Evolutionary conservation across 2,113 vertebrate genomes (phyloP).

Genomic region (Gymnocephalus cernua): DNA sequence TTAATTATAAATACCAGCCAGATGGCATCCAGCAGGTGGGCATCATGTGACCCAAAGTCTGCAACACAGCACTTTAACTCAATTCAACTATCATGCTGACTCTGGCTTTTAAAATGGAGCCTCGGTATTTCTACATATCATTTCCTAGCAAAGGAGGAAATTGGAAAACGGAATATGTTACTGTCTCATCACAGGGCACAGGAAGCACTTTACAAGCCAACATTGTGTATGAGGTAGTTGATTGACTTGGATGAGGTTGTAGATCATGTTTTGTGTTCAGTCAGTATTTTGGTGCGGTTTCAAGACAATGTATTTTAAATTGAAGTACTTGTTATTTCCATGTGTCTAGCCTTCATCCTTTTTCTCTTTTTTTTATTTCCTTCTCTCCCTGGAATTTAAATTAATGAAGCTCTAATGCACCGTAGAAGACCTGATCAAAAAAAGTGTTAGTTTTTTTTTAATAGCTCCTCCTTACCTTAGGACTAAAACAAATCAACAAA

Average conservation of each 20-base stretch:
- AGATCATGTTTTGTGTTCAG: not conserved
- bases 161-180: conserved; percentile 28
- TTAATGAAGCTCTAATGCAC: not conserved
- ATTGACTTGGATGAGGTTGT: not conserved
- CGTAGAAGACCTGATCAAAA: not conserved
- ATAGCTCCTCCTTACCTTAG: not conserved
- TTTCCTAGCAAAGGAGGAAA: conserved; percentile 31
- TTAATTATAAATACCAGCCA: conserved; percentile 46
- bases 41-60: conserved; percentile 48
- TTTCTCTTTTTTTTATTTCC: not conserved
- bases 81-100: conserved; percentile 28
- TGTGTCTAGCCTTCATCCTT: not conserved
- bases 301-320: not conserved
- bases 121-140: conserved; percentile 33
- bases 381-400: not conserved
- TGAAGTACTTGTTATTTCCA: not conserved
- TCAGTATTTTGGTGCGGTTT: not conserved
- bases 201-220: conserved; percentile 15
- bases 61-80: conserved; percentile 45
- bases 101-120: conserved; percentile 59
- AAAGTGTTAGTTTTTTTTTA: not conserved
- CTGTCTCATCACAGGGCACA: conserved; percentile 6
- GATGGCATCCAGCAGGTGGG: conserved; percentile 64
- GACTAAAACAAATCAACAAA: conserved; percentile 1
- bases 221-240: conserved; percentile 25